These are phyloP conservation scores for Philaethria dido DNA, from an alignment of 2,888 invertebrate species.

Conservation along the genomic window DNA sequence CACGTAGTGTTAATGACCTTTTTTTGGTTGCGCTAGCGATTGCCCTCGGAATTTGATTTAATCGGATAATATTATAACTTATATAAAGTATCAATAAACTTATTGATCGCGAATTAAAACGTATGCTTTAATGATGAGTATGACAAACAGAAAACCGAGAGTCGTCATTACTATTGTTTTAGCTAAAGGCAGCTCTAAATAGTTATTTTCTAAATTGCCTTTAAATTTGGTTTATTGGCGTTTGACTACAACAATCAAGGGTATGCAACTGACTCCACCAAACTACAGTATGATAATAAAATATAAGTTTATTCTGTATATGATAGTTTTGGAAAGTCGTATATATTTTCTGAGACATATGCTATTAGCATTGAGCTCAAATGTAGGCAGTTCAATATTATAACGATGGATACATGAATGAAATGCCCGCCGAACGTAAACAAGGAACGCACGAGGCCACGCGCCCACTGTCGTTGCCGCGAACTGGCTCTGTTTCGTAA, in stretches of 20 bases:
- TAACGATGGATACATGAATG: constrained; percentile 53
- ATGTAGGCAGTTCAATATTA: constrained; percentile 39
- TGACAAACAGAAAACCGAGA: not conserved
- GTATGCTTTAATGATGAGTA: not conserved
- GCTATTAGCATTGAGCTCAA: constrained; percentile 33
- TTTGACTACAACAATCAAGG: not conserved
- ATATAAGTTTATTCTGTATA: not conserved
- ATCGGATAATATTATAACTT: constrained; percentile 33
- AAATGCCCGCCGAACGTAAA: constrained; percentile 57
- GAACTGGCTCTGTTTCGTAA: constrained; percentile 28
- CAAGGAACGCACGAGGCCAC: constrained; percentile 52
- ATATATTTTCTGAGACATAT: constrained; percentile 7
- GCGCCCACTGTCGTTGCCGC: constrained; percentile 46
- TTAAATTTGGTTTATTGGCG: too few species aligned
- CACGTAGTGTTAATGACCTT: constrained; percentile 82
- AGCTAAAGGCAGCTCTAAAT: not conserved
- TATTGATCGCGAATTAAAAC: not conserved
- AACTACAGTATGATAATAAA: not conserved
- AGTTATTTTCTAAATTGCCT: too few species aligned
- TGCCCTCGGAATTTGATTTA: constrained; percentile 37
- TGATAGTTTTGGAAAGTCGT: not conserved
- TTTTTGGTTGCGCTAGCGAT: constrained; percentile 76
- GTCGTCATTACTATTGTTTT: not conserved
- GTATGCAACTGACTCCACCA: not conserved
- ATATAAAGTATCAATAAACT: not conserved